Evolutionary conservation across 2,888 invertebrate species (phyloP), one percentile per base, ranked within the genome.

Genomic region (Glomeris marginata): DNA sequence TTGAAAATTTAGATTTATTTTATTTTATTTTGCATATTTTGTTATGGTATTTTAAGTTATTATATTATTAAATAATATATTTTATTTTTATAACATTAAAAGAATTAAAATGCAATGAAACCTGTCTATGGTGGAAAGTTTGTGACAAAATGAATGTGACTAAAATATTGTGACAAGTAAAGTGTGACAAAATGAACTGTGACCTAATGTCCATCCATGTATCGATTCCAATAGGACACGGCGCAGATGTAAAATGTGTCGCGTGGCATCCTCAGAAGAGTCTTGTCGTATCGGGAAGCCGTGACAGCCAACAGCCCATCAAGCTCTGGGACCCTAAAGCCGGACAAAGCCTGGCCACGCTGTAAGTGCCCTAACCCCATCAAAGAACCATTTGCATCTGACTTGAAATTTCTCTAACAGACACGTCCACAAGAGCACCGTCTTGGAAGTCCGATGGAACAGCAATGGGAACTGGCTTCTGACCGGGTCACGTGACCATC

Each of bases 191-290:
- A n/a, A n/a, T n/a, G n/a, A n/a, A n/a, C n/a, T n/a, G n/a, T n/a
- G n/a, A n/a, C n/a, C n/a, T n/a, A n/a, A n/a, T n/a, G n/a, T n/a
- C n/a, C n/a, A n/a, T n/a, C n/a, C n/a, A n/a, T n/a, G n/a, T 45
- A 8, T 28, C 8, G 28, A 3, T 8, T 3, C 8, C 28, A 3
- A 21, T 56, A 69, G 86, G 95, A 58, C 97, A 97, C 66, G 97
- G 97, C 60, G 91, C 95, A 22, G 97, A 97, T 72, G 97, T 97
- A 0, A 95, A 95, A 71, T 94, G 97, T 71, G 94, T 97, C 5
- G 95, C 97, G 67, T 99, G 98, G 98, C 98, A 99, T 74, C 98
- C 98, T 1, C 86, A 88, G 61, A 98, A 97, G 70, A 84, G 87
- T 52, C 77, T 99, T 45, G 81, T 99, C 59, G 91, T 92, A 38